Evolutionary conservation across 2,113 vertebrate species (phyloP).

Genomic region (Pachypanchax playfairii): DNA sequence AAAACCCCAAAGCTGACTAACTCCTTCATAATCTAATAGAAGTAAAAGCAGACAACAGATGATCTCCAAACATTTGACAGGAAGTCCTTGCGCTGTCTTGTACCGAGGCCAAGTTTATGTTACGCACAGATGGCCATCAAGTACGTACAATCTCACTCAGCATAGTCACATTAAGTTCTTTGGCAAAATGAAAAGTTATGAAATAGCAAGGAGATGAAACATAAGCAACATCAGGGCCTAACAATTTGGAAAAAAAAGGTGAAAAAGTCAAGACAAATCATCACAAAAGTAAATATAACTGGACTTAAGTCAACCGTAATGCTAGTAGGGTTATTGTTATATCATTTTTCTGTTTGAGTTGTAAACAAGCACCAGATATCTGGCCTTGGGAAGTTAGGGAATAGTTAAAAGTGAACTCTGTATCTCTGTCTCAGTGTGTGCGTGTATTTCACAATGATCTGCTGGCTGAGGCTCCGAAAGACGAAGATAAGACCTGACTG

Average conservation of each 20-base stretch:
- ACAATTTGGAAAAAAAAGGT: not conserved
- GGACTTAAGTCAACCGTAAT: constrained; percentile 12
- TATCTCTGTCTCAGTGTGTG: constrained; percentile 36
- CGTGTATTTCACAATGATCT: constrained; percentile 70
- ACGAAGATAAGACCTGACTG: constrained; percentile 72
- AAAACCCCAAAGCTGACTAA: constrained; percentile 24
- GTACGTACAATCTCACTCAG: constrained; percentile 17
- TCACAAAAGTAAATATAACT: not conserved
- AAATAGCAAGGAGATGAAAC: constrained; percentile 16
- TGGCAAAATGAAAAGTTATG: not conserved
- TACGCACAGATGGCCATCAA: constrained; percentile 6
- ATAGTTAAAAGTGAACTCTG: constrained; percentile 66
- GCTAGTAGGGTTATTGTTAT: constrained; percentile 44
- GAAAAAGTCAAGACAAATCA: not conserved
- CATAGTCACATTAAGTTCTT: constrained; percentile 16
- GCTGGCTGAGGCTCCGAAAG: constrained; percentile 68
- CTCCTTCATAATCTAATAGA: constrained; percentile 28
- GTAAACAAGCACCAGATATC: constrained; percentile 65
- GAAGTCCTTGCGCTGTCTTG: constrained; percentile 44
- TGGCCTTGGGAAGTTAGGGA: constrained; percentile 65
- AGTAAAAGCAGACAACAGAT: constrained; percentile 45
- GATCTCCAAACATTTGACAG: constrained; percentile 54
- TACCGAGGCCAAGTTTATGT: constrained; percentile 33
- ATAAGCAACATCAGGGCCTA: not conserved
- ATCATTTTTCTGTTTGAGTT: constrained; percentile 63